Percentiles rank a stretch among this genome's conserved stretches.
These are phyloP conservation scores for Chromobotia macracanthus DNA, from an alignment of 2,797 vertebrate genomes.

Conservation along the genomic window DNA sequence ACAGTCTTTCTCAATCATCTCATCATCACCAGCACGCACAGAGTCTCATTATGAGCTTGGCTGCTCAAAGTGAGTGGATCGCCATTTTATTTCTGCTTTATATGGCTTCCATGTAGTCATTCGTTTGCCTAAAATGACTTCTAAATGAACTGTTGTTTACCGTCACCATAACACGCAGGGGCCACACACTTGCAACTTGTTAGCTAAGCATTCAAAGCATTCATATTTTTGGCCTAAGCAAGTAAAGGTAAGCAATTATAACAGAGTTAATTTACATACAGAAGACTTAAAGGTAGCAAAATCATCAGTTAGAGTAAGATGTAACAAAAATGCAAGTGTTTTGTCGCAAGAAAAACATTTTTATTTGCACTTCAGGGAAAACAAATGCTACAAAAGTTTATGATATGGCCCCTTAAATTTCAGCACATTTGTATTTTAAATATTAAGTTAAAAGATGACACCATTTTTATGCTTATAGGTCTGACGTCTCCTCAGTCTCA, in stretches of 20 bases:
- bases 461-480: constrained; percentile 72
- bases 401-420: too few relatives aligned
- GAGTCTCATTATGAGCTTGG: constrained; percentile 99
- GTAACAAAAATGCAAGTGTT: background rate
- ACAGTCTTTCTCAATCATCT: constrained; percentile 77
- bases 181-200: too few relatives aligned
- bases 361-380: background rate
- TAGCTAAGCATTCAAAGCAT: too few relatives aligned
- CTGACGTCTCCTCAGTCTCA: constrained; percentile 94
- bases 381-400: too few relatives aligned
- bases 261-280: background rate
- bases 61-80: constrained; percentile 89
- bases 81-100: background rate
- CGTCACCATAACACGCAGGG: too few relatives aligned
- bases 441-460: background rate
- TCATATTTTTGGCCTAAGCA: background rate
- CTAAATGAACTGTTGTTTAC: too few relatives aligned
- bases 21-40: constrained; percentile 94
- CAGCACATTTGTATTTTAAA: background rate
- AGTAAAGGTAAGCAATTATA: background rate
- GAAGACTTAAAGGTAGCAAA: background rate
- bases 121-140: background rate
- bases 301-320: background rate
- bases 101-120: background rate
- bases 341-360: background rate